Percentiles rank a stretch among this genome's conserved stretches.
phyloP scores from a whole-genome alignment of 2,113 vertebrate species.

The Burhinus bistriatus region DNA sequence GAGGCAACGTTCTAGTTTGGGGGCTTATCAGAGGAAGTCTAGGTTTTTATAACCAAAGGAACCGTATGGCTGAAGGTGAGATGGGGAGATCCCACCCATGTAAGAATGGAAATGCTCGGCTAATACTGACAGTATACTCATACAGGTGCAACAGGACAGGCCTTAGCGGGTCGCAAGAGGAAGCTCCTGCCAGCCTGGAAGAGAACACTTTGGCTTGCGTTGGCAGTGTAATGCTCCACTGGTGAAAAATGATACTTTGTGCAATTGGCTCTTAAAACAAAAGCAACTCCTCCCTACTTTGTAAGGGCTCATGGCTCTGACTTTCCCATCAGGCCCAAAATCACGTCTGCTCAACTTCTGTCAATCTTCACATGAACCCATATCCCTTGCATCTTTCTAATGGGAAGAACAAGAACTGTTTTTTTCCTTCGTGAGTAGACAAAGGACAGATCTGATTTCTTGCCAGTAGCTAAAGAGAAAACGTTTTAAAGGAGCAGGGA shows the following conservation, averaged over 20 bases:
- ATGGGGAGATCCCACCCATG: neutral
- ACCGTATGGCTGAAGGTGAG: neutral
- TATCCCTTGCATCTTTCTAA: neutral
- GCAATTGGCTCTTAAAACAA: neutral
- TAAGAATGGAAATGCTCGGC: neutral
- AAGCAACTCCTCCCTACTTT: neutral
- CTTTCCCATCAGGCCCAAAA: neutral
- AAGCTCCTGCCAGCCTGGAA: neutral
- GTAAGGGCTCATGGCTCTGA: neutral
- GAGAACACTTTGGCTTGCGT: neutral
- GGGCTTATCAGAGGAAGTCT: neutral
- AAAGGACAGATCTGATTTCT: neutral
- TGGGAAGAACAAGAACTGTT: neutral
- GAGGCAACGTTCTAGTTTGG: neutral
- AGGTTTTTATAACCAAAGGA: neutral
- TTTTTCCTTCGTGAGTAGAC: neutral
- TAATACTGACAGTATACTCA: neutral
- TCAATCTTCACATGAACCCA: neutral
- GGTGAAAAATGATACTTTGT: neutral
- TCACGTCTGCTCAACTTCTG: neutral
- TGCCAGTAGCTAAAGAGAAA: neutral
- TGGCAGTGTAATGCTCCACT: neutral
- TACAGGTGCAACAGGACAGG: neutral
- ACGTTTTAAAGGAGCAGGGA: neutral
- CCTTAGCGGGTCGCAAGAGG: neutral